Evolutionary conservation across 2,797 vertebrate genomes (phyloP).

Genomic region (Sebastes itinus): DNA sequence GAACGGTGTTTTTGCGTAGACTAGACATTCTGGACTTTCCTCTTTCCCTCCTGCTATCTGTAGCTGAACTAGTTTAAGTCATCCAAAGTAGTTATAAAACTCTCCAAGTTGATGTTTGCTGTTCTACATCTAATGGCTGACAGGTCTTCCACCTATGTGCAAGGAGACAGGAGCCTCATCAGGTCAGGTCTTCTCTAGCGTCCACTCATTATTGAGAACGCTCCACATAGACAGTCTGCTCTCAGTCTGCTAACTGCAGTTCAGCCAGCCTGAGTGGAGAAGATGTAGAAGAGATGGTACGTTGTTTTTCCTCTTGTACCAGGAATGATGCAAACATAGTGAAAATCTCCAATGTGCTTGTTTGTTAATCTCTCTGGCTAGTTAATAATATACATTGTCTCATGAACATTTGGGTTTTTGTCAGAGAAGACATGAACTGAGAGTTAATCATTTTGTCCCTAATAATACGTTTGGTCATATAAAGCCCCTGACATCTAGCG

Average conservation of each 20-base stretch:
- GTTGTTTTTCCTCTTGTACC: neutral
- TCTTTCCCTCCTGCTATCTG: neutral
- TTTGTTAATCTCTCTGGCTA: neutral
- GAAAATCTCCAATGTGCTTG: neutral
- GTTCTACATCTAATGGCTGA: neutral
- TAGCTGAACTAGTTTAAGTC: neutral
- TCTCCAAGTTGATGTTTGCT: neutral
- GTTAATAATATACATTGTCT: neutral
- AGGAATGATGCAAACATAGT: neutral
- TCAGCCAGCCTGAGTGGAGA: neutral
- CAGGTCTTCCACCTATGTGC: neutral
- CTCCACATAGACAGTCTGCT: slow-evolving; percentile 32
- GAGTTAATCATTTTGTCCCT: neutral
- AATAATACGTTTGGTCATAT: neutral
- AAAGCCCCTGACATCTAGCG: neutral
- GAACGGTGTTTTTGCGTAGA: neutral
- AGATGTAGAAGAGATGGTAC: slow-evolving; percentile 16
- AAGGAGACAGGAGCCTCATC: slow-evolving; percentile 23
- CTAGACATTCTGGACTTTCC: neutral
- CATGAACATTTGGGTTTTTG: neutral
- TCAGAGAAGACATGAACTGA: neutral
- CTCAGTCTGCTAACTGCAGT: slow-evolving; percentile 23
- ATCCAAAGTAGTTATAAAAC: neutral
- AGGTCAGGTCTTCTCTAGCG: slow-evolving; percentile 18
- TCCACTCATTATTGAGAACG: slow-evolving; percentile 10